Percentiles rank a stretch among this genome's conserved stretches.
These are phyloP conservation scores for Ganaspis sp. DNA, from an alignment of 1,140 invertebrate species.

Conservation along the genomic window DNA sequence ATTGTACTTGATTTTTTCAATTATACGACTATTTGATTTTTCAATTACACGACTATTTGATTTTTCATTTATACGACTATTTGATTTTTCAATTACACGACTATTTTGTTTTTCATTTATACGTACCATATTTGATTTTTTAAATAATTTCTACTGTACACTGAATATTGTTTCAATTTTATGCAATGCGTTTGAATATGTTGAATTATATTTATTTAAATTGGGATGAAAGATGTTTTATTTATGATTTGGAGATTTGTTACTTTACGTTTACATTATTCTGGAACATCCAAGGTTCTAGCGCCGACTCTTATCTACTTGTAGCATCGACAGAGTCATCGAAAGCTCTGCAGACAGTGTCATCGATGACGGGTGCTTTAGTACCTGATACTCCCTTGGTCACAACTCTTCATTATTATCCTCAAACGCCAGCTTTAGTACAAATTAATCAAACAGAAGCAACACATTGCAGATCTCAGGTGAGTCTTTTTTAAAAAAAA, in stretches of 20 bases:
- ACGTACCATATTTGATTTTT: too few relatives aligned
- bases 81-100: too few relatives aligned
- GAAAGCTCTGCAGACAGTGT: constrained; percentile 79
- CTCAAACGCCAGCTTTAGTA: constrained; percentile 69
- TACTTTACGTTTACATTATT: constrained; percentile 19
- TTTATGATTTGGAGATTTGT: constrained; percentile 31
- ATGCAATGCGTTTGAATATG: too few relatives aligned
- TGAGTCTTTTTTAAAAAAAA: constrained; percentile 41
- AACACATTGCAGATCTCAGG: constrained; percentile 72
- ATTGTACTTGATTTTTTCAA: too few relatives aligned
- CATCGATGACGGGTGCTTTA: constrained; percentile 74
- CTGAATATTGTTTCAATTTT: too few relatives aligned
- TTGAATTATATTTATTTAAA: background rate
- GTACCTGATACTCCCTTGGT: constrained; percentile 70
- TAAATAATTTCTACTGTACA: too few relatives aligned
- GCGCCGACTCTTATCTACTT: constrained; percentile 34
- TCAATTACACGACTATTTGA: too few relatives aligned
- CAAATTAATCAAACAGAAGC: constrained; percentile 76
- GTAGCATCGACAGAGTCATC: constrained; percentile 76
- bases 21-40: too few relatives aligned
- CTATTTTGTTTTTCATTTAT: too few relatives aligned
- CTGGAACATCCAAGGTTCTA: constrained; percentile 26
- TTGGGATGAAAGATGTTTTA: constrained; percentile 30
- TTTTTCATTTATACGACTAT: too few relatives aligned
- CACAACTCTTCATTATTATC: constrained; percentile 71